Evolutionary conservation across 2,113 vertebrate genomes (phyloP), one percentile per base, ranked within the genome.

Genomic region (Chamaetylas fuelleborni): DNA sequence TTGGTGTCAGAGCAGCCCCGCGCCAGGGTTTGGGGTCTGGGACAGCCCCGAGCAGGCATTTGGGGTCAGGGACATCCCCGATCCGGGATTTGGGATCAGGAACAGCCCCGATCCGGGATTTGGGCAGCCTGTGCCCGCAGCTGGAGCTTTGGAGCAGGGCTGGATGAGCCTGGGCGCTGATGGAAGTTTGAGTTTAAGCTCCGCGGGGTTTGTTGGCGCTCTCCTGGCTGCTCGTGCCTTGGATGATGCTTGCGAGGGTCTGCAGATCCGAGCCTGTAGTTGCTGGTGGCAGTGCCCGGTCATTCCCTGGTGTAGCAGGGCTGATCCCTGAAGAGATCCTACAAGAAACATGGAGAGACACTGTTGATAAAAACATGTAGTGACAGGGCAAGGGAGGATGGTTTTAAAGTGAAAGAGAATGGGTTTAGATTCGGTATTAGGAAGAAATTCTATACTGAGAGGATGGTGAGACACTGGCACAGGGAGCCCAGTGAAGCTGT

Each of bases 241-340:
- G 34, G 6, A 3, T 9, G 61, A 5, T 6, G 33, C 20, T 17
- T 6, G 20, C 3, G 1, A 31, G 56, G 36, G 12, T 26, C 65
- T 12, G 33, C 43, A 36, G 31, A 28, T 18, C 14, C 7, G 5
- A 42, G 31, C 57, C 45, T 31, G 50, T 5, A 10, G 31, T 3
- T 65, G 12, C 19, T n/a, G 2, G 3, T 15, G 33, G 24, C 14
- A 10, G 3, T 5, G 26, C 8, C 1, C 0, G 0, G 19, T 31
- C 53, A 34, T 54, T 43, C 40, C 64, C 33, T 43, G 17, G 8
- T 24, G 34, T 13, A 38, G 19, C 14, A 23, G 34, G 20, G 33
- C 20, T 56, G 50, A 28, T 26, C 24, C 58, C 42, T 50, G 36
- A 42, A 16, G 14, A 23, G 2, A 64, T 9, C 25, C 31, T 42